A percentile compares a stretch with the other conserved stretches of the same genome.
Evolutionary conservation across 2,113 vertebrate genomes (phyloP).

Genomic region (Catharus fuscescens): DNA sequence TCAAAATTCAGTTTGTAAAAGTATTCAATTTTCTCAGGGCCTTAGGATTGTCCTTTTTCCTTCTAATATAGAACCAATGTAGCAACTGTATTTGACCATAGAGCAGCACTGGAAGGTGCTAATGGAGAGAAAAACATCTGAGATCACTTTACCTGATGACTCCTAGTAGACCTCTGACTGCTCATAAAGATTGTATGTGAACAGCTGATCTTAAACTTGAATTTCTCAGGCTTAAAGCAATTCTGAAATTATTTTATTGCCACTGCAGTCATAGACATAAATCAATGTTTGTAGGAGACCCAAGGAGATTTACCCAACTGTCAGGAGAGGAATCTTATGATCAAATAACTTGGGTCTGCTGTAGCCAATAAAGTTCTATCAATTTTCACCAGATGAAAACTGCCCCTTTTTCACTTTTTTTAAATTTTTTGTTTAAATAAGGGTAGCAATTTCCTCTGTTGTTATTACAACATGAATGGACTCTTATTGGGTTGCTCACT

Average conservation of each 20-base stretch:
- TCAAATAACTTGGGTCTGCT: background rate
- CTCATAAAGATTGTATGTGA: background rate
- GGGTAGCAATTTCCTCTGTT: constrained; percentile 28
- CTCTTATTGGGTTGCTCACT: constrained; percentile 6
- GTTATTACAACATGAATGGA: constrained; percentile 26
- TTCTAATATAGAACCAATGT: background rate
- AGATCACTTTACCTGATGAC: background rate
- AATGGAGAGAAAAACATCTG: constrained; percentile 1
- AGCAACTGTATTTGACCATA: background rate
- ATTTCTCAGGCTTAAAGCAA: background rate
- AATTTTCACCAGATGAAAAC: background rate
- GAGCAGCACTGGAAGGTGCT: background rate
- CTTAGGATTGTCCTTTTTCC: background rate
- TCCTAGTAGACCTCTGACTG: background rate
- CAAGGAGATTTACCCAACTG: background rate
- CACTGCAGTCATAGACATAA: background rate
- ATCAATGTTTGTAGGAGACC: background rate
- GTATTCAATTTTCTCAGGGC: background rate
- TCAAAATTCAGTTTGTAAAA: background rate
- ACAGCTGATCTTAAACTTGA: background rate
- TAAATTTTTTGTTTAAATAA: background rate
- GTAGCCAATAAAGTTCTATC: background rate
- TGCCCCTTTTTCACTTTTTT: background rate
- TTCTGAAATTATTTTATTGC: constrained; percentile 32
- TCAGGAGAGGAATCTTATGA: background rate